Conservation (phyloP, 64 coral and sea anemone genomes). For the Platygyra sinensis region DNA sequence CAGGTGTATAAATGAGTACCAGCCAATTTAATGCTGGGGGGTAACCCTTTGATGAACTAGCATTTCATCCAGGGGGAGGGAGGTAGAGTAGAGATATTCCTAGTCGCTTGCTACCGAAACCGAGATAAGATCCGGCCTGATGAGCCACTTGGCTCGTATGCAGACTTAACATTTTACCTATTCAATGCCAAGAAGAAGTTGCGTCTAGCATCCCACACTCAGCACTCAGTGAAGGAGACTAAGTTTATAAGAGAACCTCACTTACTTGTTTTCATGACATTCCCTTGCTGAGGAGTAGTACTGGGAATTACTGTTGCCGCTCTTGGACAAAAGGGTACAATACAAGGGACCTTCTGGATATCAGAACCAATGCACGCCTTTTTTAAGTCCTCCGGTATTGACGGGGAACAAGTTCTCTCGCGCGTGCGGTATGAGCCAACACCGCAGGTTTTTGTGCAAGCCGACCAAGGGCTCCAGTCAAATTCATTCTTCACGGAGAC, state of each 20-base stretch:
- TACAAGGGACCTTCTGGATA: conserved; percentile 1
- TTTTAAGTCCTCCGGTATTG: neutral
- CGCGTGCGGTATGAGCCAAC: conserved; percentile 9
- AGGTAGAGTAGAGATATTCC: too few species aligned
- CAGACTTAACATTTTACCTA: too few species aligned
- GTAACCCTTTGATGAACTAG: too few species aligned
- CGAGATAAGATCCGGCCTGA: too few species aligned
- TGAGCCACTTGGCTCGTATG: too few species aligned
- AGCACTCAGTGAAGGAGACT: too few species aligned
- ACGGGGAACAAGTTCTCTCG: conserved; percentile 4
- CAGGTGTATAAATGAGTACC: too few species aligned
- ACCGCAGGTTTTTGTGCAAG: neutral
- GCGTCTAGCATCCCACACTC: too few species aligned
- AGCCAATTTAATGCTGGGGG: too few species aligned
- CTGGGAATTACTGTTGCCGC: neutral
- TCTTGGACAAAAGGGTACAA: neutral
- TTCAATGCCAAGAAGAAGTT: too few species aligned
- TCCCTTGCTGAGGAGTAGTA: neutral
- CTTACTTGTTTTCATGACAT: neutral
- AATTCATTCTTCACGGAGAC: conserved; percentile 21
- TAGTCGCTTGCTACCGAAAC: too few species aligned
- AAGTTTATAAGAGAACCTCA: neutral
- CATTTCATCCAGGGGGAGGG: too few species aligned
- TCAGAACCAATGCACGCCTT: conserved; percentile 5
- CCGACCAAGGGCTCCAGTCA: conserved; percentile 38